phyloP scores from a whole-genome alignment of 2,113 vertebrate species.

The Lamprologus speciosus region DNA sequence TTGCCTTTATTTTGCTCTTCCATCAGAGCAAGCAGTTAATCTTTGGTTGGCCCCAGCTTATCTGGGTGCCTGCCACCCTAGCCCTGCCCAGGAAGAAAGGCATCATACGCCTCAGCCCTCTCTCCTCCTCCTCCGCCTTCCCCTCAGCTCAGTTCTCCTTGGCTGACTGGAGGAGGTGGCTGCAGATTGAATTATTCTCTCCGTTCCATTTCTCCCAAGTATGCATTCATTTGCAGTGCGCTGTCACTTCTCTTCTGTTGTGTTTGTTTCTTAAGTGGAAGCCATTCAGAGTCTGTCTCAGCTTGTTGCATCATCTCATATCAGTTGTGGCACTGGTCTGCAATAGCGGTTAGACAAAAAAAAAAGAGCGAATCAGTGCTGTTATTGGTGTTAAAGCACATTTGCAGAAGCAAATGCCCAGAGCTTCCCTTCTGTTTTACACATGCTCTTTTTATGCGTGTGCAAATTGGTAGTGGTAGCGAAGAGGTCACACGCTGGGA shows the following conservation, averaged over 20 bases:
- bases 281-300: conserved; percentile 38
- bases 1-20: conserved; percentile 52
- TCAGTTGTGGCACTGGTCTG: conserved; percentile 27
- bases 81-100: conserved; percentile 46
- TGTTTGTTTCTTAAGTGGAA: conserved; percentile 53
- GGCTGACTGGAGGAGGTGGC: conserved; percentile 43
- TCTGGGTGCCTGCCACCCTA: conserved; percentile 47
- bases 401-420: conserved; percentile 4
- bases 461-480: neutral
- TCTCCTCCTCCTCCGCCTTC: neutral
- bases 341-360: conserved; percentile 1
- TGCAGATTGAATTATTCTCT: conserved; percentile 61
- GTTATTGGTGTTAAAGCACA: conserved; percentile 24
- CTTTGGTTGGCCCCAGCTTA: conserved; percentile 53
- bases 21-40: conserved; percentile 64
- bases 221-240: conserved; percentile 43
- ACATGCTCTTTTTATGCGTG: neutral
- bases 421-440: neutral
- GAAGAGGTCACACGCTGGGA: neutral
- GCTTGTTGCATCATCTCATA: conserved; percentile 31
- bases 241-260: conserved; percentile 52
- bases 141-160: conserved; percentile 37
- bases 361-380: neutral
- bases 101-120: conserved; percentile 21
- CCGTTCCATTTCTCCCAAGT: conserved; percentile 45